Percentiles rank a stretch among this genome's conserved stretches.
Evolutionary conservation across 2,888 invertebrate genomes (phyloP).

Genomic region (Drosophila tanythrix): DNA sequence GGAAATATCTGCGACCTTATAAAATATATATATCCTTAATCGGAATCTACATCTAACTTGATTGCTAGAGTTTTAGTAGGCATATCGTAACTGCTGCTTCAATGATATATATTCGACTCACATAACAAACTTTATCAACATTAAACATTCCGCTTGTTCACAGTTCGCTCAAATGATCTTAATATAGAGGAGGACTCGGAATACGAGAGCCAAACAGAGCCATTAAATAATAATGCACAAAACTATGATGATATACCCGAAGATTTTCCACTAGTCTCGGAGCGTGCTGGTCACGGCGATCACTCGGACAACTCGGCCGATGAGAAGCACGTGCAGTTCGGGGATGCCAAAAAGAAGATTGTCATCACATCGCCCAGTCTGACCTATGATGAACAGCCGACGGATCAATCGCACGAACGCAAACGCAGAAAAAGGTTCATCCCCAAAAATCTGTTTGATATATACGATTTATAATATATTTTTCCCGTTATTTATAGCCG

Average conservation of each 20-base stretch:
- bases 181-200: constrained; percentile 84
- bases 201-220: constrained; percentile 82
- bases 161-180: constrained; percentile 83
- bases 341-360: constrained; percentile 83
- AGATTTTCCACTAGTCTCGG: constrained; percentile 85
- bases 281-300: constrained; percentile 85
- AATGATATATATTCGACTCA: not conserved
- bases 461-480: not conserved
- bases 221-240: constrained; percentile 77
- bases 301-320: constrained; percentile 85
- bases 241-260: constrained; percentile 85
- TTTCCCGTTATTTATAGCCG: constrained; percentile 84
- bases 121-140: not conserved
- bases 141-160: not conserved
- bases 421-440: constrained; percentile 85
- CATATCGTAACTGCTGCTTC: not conserved
- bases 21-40: not conserved
- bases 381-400: constrained; percentile 83
- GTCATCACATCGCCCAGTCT: constrained; percentile 83
- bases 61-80: no score
- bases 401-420: constrained; percentile 85
- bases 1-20: not conserved
- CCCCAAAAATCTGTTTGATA: not conserved
- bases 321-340: constrained; percentile 86
- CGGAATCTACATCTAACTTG: not conserved